Evolutionary conservation across 2,797 vertebrate genomes (phyloP), one percentile per base, ranked within the genome.

Genomic region (Salmo trutta): DNA sequence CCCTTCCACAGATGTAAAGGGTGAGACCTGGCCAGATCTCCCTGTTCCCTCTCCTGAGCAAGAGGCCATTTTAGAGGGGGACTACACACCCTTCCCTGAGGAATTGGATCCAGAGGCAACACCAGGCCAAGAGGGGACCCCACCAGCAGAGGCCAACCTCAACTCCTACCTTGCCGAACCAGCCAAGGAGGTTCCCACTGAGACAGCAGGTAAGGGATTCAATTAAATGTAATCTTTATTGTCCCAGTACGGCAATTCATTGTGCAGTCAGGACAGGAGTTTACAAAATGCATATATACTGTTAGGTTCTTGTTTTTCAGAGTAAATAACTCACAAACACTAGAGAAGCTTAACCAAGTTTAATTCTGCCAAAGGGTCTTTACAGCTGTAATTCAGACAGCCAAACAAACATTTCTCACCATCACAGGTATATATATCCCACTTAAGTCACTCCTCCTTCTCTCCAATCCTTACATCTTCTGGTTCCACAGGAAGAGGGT

Each of bases 121-220:
- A 65, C 33, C 41, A 1, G 56, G 29, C n/a, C 56, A 24, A 54
- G 41, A 80, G 16, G 75, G 82, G 14, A 65, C 59, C 2, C 53
- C 73, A 73, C 56, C 67, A 12, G 81, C 77, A 2, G 33, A 74
- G 77, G 52, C 75, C 0, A 17, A 74, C 5, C 67, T 33, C 21
- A 17, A 15, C 70, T 15, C n/a, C 21, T 8, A 74, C 64, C 41
- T 69, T 4, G 8, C 59, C 12, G 0, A 7, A 65, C 75, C 75
- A 29, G 24, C 36, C n/a, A 76, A n/a, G 31, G 74, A 76, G 6
- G 62, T 19, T 2, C 54, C 67, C n/a, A 70, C 21, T 33, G 76
- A 73, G 8, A 78, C 1, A 66, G 47, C 80, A 85, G 86, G 91
- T 91, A 81, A 88, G 71, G 75, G 77, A 47, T 47, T 47, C 10